Base-by-base conservation (phyloP, 2,888 invertebrate genomes). In the Dioctria rufipes region DNA sequence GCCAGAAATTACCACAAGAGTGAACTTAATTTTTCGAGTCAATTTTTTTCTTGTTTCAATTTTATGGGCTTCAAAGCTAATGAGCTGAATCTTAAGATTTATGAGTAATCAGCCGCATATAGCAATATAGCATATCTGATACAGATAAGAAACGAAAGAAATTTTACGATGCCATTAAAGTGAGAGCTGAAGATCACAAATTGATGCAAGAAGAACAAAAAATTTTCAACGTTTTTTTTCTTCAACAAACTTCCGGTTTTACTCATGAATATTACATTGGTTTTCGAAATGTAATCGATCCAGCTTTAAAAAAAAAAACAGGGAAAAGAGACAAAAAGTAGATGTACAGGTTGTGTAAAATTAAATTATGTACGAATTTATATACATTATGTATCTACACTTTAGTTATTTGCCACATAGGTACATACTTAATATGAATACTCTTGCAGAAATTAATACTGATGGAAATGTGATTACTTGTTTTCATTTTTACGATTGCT, bases 111-210 rank as follows among this genome's bases (percentile, higher is more conserved):
- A 60, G 11, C 25, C 40, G 39, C 25, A 25, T 71, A 37, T 43
- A 9, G 40, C 42, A 73, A 25, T 71, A 37, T 43, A 9, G 40
- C 42, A 73, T 25, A 73, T 58, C 58, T 73, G 73, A 60, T 73
- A 73, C 73, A 73, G 73, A 73, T 73, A 73, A 73, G 73, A 42
- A 42, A 58, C 60, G 58, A 73, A 54, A 58, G 73, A 73, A 73
- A 73, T 73, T 73, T 73, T 54, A 73, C 8, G 71, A 54, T 71
- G 42, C 73, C 73, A 73, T 73, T 73, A 73, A 73, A 73, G 73
- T 73, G 73, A 73, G 73, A 73, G 73, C 73, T 73, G 54, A 43
- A 73, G 73, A 73, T 73, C 73, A 13, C n/a, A 73, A 73, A 58
- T 73, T 58, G 60, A 54, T 11, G 54, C 11, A 11, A 11, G 54